These are phyloP conservation scores for Mesorhabditis belari DNA, from an alignment of 2,888 invertebrate genomes.

Conservation along the genomic window DNA sequence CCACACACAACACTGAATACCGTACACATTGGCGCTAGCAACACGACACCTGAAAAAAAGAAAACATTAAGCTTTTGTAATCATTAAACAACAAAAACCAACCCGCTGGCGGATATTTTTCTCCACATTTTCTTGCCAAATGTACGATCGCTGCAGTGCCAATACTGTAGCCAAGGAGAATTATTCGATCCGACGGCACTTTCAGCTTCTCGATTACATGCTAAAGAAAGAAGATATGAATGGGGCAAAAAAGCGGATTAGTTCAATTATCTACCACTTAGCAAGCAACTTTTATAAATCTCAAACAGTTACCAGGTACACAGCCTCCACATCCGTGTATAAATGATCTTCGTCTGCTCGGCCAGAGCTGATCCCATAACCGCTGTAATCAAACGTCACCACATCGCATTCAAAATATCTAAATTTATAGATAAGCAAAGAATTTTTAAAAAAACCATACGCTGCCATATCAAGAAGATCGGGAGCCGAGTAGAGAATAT, in stretches of 20 bases:
- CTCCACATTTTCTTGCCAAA: constrained; percentile 4
- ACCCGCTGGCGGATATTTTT: neutral
- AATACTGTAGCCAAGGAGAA: constrained; percentile 35
- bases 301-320: constrained; percentile 16
- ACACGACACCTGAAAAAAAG: constrained; percentile 22
- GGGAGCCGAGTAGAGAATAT: constrained; percentile 29
- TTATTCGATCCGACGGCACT: constrained; percentile 19
- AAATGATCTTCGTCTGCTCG: constrained; percentile 22
- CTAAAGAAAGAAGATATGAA: constrained; percentile 7
- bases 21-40: constrained; percentile 33
- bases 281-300: neutral
- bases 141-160: constrained; percentile 34
- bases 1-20: constrained; percentile 18
- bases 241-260: neutral
- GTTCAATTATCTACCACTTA: neutral
- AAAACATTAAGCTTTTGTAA: constrained; percentile 3
- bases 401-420: constrained; percentile 19
- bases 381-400: constrained; percentile 39
- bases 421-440: neutral
- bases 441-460: neutral
- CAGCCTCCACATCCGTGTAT: constrained; percentile 32
- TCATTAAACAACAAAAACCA: neutral
- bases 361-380: constrained; percentile 38
- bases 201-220: constrained; percentile 13
- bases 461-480: constrained; percentile 20